A percentile compares a stretch with the other conserved stretches of the same genome.
phyloP scores from a whole-genome alignment of 2,888 invertebrate genomes.

The Toxonevra muliebris region DNA sequence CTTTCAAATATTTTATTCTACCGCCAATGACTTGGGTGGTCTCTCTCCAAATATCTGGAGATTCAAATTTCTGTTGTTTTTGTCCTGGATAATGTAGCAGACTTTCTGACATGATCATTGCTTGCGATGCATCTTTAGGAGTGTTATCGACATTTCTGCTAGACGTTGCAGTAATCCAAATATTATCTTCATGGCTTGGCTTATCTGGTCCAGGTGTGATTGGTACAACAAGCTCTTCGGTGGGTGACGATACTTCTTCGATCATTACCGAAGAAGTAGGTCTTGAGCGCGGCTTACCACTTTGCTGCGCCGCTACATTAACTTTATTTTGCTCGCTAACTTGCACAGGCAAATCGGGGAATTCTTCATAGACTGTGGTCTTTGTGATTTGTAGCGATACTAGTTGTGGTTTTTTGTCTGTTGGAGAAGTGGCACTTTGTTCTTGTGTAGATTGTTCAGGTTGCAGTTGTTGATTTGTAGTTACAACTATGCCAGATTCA shows the following conservation, averaged over 20 bases:
- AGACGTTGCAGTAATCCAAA: slow-evolving; percentile 53
- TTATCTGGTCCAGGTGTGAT: slow-evolving; percentile 66
- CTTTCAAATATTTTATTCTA: slow-evolving; percentile 68
- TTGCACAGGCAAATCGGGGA: slow-evolving; percentile 49
- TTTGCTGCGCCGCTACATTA: slow-evolving; percentile 48
- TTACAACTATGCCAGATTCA: slow-evolving; percentile 49
- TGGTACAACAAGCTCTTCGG: slow-evolving; percentile 65
- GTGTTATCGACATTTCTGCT: slow-evolving; percentile 40
- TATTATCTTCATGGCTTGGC: slow-evolving; percentile 42
- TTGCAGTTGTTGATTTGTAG: slow-evolving; percentile 44
- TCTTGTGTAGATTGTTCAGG: slow-evolving; percentile 36
- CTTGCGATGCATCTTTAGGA: slow-evolving; percentile 48
- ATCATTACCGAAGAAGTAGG: slow-evolving; percentile 67
- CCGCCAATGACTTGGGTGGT: slow-evolving; percentile 68
- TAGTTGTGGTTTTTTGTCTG: slow-evolving; percentile 43
- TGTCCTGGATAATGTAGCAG: slow-evolving; percentile 57
- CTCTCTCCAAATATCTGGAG: slow-evolving; percentile 66
- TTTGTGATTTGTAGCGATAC: slow-evolving; percentile 57
- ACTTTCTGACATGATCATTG: slow-evolving; percentile 55
- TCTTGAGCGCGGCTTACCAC: slow-evolving; percentile 48
- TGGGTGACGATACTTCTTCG: slow-evolving; percentile 67
- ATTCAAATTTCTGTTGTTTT: slow-evolving; percentile 28
- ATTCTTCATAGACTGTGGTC: slow-evolving; percentile 56
- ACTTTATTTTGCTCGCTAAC: slow-evolving; percentile 56
- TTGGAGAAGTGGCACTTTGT: slow-evolving; percentile 19